Evolutionary conservation across 2,113 vertebrate genomes (phyloP).

Genomic region (Polyodon spathula): DNA sequence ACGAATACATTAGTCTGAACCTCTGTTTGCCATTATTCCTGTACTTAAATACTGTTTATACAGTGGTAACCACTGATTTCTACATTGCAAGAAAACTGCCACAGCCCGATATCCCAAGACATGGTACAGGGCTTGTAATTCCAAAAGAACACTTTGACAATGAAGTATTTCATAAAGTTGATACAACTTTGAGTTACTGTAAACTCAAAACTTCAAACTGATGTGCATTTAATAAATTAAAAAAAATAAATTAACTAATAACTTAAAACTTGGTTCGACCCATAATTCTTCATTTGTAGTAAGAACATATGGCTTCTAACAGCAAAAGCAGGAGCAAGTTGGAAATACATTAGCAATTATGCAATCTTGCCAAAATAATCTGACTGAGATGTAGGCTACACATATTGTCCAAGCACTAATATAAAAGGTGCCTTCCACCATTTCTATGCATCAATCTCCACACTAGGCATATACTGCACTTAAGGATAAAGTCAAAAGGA

Average conservation of each 20-base stretch:
- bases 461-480: constrained; percentile 24
- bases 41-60: constrained; percentile 15
- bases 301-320: background rate
- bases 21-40: no score
- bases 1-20: no score
- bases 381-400: background rate
- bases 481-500: constrained; percentile 47
- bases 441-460: background rate
- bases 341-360: background rate
- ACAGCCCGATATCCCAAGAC: background rate
- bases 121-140: constrained; percentile 6
- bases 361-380: background rate
- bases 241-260: constrained; percentile 37
- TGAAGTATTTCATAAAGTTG: constrained; percentile 10
- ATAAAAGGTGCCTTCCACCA: constrained; percentile 3
- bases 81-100: constrained; percentile 48
- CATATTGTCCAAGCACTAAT: constrained; percentile 10
- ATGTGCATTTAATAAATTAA: constrained; percentile 27
- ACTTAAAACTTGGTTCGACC: constrained; percentile 35
- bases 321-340: background rate
- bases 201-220: constrained; percentile 36
- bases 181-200: constrained; percentile 25
- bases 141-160: background rate
- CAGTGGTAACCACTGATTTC: constrained; percentile 46
- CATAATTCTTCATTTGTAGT: background rate